Evolutionary conservation across 1,140 invertebrate species (phyloP), one percentile per base, ranked within the genome.

Genomic region (Sycobia sp.): DNA sequence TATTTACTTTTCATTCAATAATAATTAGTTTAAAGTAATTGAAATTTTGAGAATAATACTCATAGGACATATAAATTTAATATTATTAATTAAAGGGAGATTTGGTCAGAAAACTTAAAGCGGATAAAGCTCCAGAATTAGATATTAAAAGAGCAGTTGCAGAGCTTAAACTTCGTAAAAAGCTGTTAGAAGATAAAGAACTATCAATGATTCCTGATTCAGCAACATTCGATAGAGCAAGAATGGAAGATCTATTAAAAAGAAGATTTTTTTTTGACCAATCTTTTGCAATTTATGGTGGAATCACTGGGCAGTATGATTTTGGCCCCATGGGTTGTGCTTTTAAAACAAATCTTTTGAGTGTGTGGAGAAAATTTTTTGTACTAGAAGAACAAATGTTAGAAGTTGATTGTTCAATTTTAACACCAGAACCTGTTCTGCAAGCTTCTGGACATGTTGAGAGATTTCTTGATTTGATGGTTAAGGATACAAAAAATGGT

Each of bases 311-410:
- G 2, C 91, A 96, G 68, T 99, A 95, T 84, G 98, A 99, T 83
- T 99, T 97, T 82, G 97, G 97, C 0, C 98, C 98, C 7, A 98
- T 99, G 95, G 98, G 98, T 4, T 99, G 97, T 86, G 95, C 96
- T 0, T 88, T 99, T 11, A 99, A 99, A 83, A 88, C 92, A 10
- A 99, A 99, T 80, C 88, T 99, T 68, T 83, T 99, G 10, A 89
- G 91, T 71, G 82, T 89, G 11, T 99, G 98, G 98, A 86, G 96
- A 63, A 95, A 92, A 66, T 96, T 95, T 78, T 99, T 99, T 78
- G 89, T 99, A 16, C 83, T 99, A 0, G 94, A 98, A 76, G 98
- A 99, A 73, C 92, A 97, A 77, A 99, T 99, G 96, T 83, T 99
- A 23, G 97, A 99, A 84, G 96, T 99, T 7, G 96, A 99, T 77